Evolutionary conservation across 2,113 vertebrate genomes (phyloP).

Genomic region (Ameiurus melas): DNA sequence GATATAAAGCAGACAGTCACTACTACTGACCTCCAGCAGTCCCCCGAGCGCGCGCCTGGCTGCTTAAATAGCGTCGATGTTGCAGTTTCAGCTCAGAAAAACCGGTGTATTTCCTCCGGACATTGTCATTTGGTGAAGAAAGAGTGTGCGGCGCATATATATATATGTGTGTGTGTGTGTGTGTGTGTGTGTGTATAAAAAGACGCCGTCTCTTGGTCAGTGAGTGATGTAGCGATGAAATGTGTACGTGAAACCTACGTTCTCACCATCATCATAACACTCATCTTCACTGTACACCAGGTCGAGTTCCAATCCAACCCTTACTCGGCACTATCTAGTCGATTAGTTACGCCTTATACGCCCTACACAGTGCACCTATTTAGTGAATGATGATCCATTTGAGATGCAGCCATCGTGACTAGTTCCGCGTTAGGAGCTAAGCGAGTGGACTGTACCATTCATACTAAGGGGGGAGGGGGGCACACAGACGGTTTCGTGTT

Average conservation of each 20-base stretch:
- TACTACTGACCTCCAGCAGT: constrained; percentile 47
- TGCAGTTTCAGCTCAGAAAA: not conserved
- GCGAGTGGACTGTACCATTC: constrained; percentile 37
- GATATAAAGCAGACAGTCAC: constrained; percentile 9
- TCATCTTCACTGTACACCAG: not conserved
- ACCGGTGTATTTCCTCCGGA: not conserved
- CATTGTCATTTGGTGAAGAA: constrained; percentile 12
- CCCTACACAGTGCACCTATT: not conserved
- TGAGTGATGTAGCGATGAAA: constrained; percentile 21
- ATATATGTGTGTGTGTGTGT: too few species aligned
- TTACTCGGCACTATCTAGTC: not conserved
- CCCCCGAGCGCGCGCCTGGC: constrained; percentile 15
- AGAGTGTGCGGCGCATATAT: not conserved
- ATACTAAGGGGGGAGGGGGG: not conserved
- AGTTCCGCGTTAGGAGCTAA: constrained; percentile 69
- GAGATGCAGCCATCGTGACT: constrained; percentile 6
- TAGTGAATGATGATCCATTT: not conserved
- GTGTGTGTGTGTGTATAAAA: not conserved
- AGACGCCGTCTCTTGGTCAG: not conserved
- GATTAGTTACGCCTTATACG: too few species aligned
- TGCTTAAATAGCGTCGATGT: constrained; percentile 21
- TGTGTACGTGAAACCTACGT: constrained; percentile 13
- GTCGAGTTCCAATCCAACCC: not conserved
- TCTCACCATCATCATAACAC: not conserved
- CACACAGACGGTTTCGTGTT: not conserved